Evolutionary conservation across 1,140 invertebrate species (phyloP).

Genomic region (Panulirus ornatus): DNA sequence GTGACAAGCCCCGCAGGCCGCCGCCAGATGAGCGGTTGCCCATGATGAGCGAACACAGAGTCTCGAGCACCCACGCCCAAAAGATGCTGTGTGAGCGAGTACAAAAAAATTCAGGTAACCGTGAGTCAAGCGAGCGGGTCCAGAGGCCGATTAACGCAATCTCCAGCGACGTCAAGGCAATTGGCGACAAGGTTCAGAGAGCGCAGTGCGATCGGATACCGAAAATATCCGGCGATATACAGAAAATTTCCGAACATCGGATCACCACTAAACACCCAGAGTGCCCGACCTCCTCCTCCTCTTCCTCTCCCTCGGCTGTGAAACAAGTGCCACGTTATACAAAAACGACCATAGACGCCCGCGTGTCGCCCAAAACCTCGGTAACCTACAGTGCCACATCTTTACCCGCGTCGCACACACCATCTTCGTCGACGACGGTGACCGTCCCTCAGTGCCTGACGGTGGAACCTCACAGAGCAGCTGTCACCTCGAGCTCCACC

Average conservation of each 20-base stretch:
- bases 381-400: not conserved
- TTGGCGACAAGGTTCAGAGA: not conserved
- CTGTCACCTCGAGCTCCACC: constrained; percentile 9
- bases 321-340: constrained; percentile 21
- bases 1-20: not conserved
- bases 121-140: not conserved
- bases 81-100: not conserved
- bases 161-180: not conserved
- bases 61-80: not conserved
- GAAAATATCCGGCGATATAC: not conserved
- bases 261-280: not conserved
- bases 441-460: constrained; percentile 17
- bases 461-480: not conserved
- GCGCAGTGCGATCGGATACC: constrained; percentile 8
- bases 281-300: not conserved
- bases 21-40: not conserved
- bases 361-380: constrained; percentile 20
- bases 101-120: not conserved
- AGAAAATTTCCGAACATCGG: not conserved
- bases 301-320: not conserved
- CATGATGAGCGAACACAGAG: not conserved
- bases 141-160: not conserved
- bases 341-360: not conserved
- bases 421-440: not conserved
- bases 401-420: not conserved